phyloP scores from a whole-genome alignment of 2,888 invertebrate species.

The Notocelia uddmanniana region DNA sequence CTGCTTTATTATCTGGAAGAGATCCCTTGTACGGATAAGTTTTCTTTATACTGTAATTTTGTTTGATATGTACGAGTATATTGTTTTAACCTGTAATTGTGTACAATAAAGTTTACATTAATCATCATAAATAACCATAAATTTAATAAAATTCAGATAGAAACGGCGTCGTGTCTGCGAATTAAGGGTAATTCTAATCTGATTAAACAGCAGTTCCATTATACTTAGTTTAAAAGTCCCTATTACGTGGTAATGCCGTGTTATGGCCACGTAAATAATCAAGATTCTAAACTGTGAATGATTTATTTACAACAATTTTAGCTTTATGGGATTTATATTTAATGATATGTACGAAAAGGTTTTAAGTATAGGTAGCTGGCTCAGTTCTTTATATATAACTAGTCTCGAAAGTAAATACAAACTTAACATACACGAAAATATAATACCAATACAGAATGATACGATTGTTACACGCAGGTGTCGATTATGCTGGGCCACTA shows the following conservation, averaged over 20 bases:
- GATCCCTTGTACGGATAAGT: too few relatives aligned
- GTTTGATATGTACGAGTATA: too few relatives aligned
- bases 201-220: slow-evolving; percentile 9
- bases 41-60: too few relatives aligned
- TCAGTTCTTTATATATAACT: background rate
- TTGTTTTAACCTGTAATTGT: too few relatives aligned
- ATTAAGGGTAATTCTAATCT: slow-evolving; percentile 21
- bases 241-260: slow-evolving; percentile 7
- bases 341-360: background rate
- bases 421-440: too few relatives aligned
- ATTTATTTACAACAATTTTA: slow-evolving; percentile 11
- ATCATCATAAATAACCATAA: background rate
- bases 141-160: background rate
- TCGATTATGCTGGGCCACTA: too few relatives aligned
- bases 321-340: slow-evolving; percentile 2
- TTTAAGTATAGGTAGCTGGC: background rate
- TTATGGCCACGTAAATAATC: slow-evolving; percentile 15
- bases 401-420: background rate
- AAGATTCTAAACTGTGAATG: slow-evolving; percentile 25
- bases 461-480: too few relatives aligned
- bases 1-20: too few relatives aligned
- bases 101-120: too few relatives aligned
- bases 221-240: slow-evolving; percentile 5
- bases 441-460: too few relatives aligned
- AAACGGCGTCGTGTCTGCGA: background rate